Percentiles rank a stretch among this genome's conserved stretches.
Conservation (phyloP, 2,113 vertebrate species). For the Tachysurus fulvidraco region DNA sequence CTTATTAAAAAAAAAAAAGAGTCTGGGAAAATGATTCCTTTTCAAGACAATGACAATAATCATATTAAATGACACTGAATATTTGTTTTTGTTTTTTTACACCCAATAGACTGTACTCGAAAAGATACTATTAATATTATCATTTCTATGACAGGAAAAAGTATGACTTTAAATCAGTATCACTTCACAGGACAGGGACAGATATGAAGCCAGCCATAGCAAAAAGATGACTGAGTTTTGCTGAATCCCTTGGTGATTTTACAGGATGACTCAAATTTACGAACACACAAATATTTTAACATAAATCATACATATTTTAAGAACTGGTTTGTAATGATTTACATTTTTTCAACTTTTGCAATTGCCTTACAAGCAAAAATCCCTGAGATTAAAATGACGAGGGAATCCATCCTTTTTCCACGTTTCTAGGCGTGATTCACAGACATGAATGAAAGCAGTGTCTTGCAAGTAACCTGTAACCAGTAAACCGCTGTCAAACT, state of each 20-base stretch:
- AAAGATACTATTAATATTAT: conserved; percentile 14
- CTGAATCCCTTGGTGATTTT: not conserved
- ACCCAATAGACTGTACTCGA: not conserved
- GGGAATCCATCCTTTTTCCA: not conserved
- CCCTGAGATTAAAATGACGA: not conserved
- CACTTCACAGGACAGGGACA: conserved; percentile 3
- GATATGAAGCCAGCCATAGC: not conserved
- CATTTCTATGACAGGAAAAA: conserved; percentile 52
- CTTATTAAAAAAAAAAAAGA: not conserved
- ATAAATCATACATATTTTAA: not conserved
- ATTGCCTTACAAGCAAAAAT: not conserved
- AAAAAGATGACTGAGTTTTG: not conserved
- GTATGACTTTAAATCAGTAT: conserved; percentile 65
- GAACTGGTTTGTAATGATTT: not conserved
- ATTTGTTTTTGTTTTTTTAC: not conserved
- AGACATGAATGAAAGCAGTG: not conserved
- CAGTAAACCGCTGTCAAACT: not conserved
- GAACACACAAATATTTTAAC: not conserved
- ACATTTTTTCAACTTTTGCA: not conserved
- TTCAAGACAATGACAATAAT: not conserved
- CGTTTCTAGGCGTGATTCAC: not conserved
- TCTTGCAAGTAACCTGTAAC: not conserved
- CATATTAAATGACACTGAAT: not conserved
- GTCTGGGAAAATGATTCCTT: too few species aligned
- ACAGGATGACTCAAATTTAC: not conserved